Conservation (phyloP, 2,113 vertebrate species). For the Sebastes fasciatus region DNA sequence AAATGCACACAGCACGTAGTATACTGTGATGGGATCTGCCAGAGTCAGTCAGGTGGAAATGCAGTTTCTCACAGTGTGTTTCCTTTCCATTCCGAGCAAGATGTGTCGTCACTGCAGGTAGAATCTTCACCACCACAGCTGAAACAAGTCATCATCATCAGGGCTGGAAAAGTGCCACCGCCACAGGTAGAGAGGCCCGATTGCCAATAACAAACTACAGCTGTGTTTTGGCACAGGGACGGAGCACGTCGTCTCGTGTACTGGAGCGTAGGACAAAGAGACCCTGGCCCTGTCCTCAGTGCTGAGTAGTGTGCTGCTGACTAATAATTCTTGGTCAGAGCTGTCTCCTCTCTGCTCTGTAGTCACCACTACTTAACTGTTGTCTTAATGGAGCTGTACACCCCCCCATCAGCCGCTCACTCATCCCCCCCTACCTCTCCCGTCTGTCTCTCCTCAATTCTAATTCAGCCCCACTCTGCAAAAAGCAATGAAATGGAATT, state of each 20-base stretch:
- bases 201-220: conserved; percentile 33
- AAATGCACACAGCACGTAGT: conserved; percentile 22
- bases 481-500: conserved; percentile 73
- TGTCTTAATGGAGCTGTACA: conserved; percentile 71
- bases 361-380: conserved; percentile 67
- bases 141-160: conserved; percentile 42
- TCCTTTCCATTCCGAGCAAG: conserved; percentile 15
- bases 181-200: conserved; percentile 40
- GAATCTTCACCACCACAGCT: conserved; percentile 32
- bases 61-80: conserved; percentile 49
- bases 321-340: conserved; percentile 68
- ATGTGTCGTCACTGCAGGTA: conserved; percentile 41
- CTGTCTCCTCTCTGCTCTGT: conserved; percentile 61
- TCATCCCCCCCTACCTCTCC: conserved; percentile 14
- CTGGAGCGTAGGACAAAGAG: conserved; percentile 34
- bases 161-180: conserved; percentile 9
- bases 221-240: conserved; percentile 6
- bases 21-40: conserved; percentile 43
- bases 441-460: conserved; percentile 46
- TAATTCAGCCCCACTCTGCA: conserved; percentile 63
- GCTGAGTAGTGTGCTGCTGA: conserved; percentile 68
- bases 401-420: conserved; percentile 41
- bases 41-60: conserved; percentile 65
- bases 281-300: conserved; percentile 22
- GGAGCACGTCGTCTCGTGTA: conserved; percentile 5